Evolutionary conservation across 2,113 vertebrate genomes (phyloP).

Genomic region (Upupa epops): DNA sequence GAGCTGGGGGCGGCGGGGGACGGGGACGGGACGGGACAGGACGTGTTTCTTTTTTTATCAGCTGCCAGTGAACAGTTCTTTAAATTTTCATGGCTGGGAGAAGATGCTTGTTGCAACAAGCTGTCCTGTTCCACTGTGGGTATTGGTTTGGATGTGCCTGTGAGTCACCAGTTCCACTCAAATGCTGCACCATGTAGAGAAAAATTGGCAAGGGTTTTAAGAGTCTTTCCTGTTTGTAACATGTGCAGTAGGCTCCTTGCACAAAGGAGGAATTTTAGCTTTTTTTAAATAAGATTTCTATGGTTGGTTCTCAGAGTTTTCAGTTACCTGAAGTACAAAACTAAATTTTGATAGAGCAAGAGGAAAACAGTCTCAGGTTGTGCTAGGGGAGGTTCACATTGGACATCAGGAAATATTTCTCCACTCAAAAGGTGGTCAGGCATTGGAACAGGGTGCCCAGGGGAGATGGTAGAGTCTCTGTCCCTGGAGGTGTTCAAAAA

Average conservation of each 20-base stretch:
- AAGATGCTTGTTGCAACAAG: not conserved
- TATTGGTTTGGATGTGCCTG: not conserved
- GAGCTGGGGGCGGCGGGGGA: not conserved
- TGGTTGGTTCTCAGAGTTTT: not conserved
- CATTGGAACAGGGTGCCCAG: too few relatives aligned
- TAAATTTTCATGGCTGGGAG: not conserved
- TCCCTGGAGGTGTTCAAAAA: too few relatives aligned
- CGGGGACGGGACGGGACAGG: too few relatives aligned
- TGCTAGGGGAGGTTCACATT: too few relatives aligned
- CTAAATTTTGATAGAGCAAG: not conserved
- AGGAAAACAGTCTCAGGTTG: too few relatives aligned
- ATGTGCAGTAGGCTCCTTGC: not conserved
- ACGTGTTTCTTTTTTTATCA: not conserved
- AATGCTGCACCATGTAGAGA: not conserved
- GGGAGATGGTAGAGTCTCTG: too few relatives aligned
- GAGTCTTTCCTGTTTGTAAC: not conserved
- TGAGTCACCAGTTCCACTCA: not conserved
- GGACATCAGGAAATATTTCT: too few relatives aligned
- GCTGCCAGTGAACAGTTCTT: not conserved
- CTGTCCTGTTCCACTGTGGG: not conserved
- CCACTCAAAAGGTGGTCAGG: too few relatives aligned
- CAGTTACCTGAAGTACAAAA: not conserved
- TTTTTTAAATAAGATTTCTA: not conserved
- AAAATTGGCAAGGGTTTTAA: not conserved
- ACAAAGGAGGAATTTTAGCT: not conserved